These are phyloP conservation scores for Centropus unirufus DNA, from an alignment of 2,113 vertebrate genomes.

Conservation along the genomic window DNA sequence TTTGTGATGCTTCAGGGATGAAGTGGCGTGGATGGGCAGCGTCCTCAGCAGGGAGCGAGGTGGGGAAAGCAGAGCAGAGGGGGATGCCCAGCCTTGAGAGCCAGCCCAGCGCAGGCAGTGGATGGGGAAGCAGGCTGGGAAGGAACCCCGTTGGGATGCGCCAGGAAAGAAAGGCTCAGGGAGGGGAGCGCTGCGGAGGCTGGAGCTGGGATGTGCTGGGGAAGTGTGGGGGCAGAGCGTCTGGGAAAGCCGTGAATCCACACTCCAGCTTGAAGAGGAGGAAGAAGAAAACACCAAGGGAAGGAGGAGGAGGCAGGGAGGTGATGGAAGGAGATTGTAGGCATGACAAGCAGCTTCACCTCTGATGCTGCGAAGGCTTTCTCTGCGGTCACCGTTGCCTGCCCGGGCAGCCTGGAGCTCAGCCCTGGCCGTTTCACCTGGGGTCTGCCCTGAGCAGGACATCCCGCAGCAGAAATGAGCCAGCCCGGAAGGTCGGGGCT, in stretches of 20 bases:
- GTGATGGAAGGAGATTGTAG: background rate
- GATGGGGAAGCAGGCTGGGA: background rate
- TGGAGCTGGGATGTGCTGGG: background rate
- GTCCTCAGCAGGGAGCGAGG: rapidly evolving
- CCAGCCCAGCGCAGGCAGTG: background rate
- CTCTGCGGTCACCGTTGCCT: background rate
- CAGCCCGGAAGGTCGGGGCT: background rate
- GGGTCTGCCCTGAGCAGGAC: background rate
- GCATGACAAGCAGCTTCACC: background rate
- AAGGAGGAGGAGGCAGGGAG: background rate
- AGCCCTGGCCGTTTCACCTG: background rate
- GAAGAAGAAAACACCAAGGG: background rate
- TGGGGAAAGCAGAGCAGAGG: rapidly evolving
- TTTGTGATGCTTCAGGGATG: background rate
- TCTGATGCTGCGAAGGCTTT: background rate
- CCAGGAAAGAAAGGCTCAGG: background rate
- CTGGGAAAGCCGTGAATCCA: conserved; percentile 43
- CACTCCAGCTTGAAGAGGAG: background rate
- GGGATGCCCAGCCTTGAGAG: background rate
- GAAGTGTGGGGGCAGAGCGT: background rate
- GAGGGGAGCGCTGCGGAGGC: background rate
- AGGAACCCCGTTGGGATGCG: background rate
- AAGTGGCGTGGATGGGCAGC: background rate
- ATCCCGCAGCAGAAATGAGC: background rate
- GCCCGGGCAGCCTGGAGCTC: background rate